Evolutionary conservation across 2,113 vertebrate genomes (phyloP).

Genomic region (Neolamprologus cancellatus): DNA sequence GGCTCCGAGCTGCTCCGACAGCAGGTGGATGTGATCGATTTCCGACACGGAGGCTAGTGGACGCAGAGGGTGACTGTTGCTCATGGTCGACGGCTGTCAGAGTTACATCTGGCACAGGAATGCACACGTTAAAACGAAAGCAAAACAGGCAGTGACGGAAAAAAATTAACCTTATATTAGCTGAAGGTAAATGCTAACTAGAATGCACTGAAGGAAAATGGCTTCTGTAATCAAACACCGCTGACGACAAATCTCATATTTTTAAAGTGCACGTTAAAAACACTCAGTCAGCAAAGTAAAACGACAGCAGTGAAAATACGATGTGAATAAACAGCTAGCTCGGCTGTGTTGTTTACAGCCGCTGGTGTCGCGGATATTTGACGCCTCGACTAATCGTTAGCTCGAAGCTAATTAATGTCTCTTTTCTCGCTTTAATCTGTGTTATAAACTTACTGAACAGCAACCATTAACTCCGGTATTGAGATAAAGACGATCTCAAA

Average conservation of each 20-base stretch:
- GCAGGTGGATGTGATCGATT: slow-evolving; percentile 95
- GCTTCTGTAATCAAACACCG: not conserved
- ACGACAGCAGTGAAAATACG: not conserved
- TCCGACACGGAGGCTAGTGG: slow-evolving; percentile 89
- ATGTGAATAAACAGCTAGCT: not conserved
- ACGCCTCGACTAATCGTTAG: not conserved
- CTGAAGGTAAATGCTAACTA: slow-evolving; percentile 20
- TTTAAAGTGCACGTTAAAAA: not conserved
- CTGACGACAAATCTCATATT: not conserved
- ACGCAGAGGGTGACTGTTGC: slow-evolving; percentile 91
- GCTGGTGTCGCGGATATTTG: slow-evolving; percentile 10
- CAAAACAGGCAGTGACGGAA: not conserved
- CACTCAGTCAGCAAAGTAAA: not conserved
- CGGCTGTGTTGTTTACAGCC: slow-evolving; percentile 5
- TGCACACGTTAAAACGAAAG: not conserved
- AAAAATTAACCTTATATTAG: not conserved
- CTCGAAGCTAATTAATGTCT: not conserved
- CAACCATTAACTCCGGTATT: not conserved
- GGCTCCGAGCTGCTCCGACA: slow-evolving; percentile 94
- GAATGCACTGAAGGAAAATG: not conserved
- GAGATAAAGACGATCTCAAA: not conserved
- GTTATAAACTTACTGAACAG: slow-evolving; percentile 15
- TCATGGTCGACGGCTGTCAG: slow-evolving; percentile 78
- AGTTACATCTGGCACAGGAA: slow-evolving; percentile 55
- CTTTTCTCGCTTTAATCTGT: not conserved